Evolutionary conservation across 2,888 invertebrate genomes (phyloP).

Genomic region (Sminthurinus aureus): DNA sequence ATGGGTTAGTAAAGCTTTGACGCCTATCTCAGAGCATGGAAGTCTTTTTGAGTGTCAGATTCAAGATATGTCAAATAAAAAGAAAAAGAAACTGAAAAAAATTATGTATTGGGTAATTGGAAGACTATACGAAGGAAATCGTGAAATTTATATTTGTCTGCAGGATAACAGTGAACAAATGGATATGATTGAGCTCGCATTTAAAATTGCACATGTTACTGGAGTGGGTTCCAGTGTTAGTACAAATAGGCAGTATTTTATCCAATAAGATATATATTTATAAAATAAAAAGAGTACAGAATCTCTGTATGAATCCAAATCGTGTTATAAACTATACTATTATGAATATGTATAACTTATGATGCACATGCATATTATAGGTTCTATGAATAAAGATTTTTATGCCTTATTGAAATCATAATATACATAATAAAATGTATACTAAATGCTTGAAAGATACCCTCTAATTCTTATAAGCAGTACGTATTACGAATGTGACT

Average conservation of each 20-base stretch:
- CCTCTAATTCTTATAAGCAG: no score
- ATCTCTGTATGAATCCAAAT: no score
- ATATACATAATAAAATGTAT: no score
- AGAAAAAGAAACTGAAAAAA: conserved; percentile 51
- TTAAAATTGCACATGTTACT: conserved; percentile 54
- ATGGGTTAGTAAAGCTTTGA: conserved; percentile 55
- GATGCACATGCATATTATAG: no score
- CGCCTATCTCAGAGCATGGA: conserved; percentile 57
- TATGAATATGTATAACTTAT: no score
- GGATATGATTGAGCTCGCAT: conserved; percentile 55
- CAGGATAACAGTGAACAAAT: conserved; percentile 53
- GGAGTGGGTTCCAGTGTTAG: conserved; percentile 27
- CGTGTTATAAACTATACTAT: no score
- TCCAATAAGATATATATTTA: no score
- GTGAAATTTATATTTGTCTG: conserved; percentile 57
- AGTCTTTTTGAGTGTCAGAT: conserved; percentile 56
- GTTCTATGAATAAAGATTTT: no score
- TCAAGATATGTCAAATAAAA: conserved; percentile 46
- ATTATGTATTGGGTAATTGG: conserved; percentile 58
- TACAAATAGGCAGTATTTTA: background rate
- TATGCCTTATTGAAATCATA: no score
- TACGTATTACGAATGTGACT: no score
- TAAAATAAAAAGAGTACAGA: no score
- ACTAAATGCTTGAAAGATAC: no score
- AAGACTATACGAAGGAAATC: conserved; percentile 54